Base-by-base conservation (phyloP, 2,888 invertebrate species). In the Pocota personata region DNA sequence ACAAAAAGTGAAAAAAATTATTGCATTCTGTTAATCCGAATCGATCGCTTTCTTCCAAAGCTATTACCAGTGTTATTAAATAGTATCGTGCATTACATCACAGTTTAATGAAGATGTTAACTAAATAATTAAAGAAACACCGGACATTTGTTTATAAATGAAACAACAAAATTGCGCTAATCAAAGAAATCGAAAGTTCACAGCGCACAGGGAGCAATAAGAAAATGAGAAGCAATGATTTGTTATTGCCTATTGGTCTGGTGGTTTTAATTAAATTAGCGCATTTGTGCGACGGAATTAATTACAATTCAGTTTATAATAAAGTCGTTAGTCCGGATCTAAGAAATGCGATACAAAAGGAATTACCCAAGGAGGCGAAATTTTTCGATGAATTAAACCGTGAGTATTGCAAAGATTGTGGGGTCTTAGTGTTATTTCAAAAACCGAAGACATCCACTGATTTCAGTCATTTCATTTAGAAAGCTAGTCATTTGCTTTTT, bases 371-470 rank as follows among this genome's bases (percentile, higher is more conserved):
- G 86, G 90, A 92, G 88, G 91, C 94, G n/a, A 95, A 95, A 90
- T 95, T 96, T 89, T 95, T 95, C 88, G 95, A 95, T 89, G 95
- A 95, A 89, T 90, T 95, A 78, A 95, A 95, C 89, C 91, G 96
- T 95, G 93, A 95, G 96, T 95, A 93, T 1, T 7, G 7, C 12
- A 8, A 6, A 0, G 52, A 40, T 14, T 12, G 12, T 24, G 50
- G n/a, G 8, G 4, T 2, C n/a, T 0, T n/a, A 27, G 4, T 50
- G 5, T 27, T 50, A 19, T 40, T 60, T 40, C 7, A 12, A 21
- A 40, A 24, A 24, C 24, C n/a, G n/a, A n/a, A 19, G 37, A 37
- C 21, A 19, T n/a, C 19, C 10, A 16, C 8, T 19, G 21, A 48
- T 21, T 21, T 48, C 21, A 21, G 48, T 58, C 21, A 10, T 60